Evolutionary conservation across 2,888 invertebrate genomes (phyloP), one percentile per base, ranked within the genome.

Genomic region (Lasius platythorax): DNA sequence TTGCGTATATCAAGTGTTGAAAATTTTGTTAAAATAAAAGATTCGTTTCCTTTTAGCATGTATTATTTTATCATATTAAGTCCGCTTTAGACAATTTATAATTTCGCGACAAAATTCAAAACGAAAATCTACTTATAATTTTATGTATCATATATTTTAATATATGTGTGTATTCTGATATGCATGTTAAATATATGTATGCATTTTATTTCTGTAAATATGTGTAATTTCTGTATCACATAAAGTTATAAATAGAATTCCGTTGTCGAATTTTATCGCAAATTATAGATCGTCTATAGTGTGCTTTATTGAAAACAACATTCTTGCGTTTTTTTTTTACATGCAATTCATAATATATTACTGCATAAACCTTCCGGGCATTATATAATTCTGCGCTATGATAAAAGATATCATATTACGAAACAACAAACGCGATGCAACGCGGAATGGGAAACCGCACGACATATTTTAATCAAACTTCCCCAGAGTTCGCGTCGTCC

Each of bases 381-480:
- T 74, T 74, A 12, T 28, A 18, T 58, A 30, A 74, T 74, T 74
- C n/a, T 30, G 11, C 11, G 15, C 30, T 8, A 12, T 40, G n/a
- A 74, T 61, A 61, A 61, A 61, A 30, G 61, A 74, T 43, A 74
- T 37, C 11, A 11, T 28, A 30, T 30, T 9, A 23, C 2, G n/a
- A 46, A 53, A 33, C 18, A 73, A 40, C 63, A 33, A 56, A 50
- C n/a, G 11, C 28, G 70, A 58, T 43, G 23, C 37, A 83, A 75
- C 81, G 53, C 61, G 67, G 53, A 50, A 61, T 40, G 50, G 28
- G 50, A 79, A 76, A 90, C 90, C 90, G 67, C 90, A 87, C 82
- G 87, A 88, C 89, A 90, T 88, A 92, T 87, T 92, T 92, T 89
- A 90, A 91, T 91, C 88, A 89, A 91, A 90, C 85, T 90, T 85